phyloP scores from a whole-genome alignment of 2,888 invertebrate species.

The Mellilla xanthometata region DNA sequence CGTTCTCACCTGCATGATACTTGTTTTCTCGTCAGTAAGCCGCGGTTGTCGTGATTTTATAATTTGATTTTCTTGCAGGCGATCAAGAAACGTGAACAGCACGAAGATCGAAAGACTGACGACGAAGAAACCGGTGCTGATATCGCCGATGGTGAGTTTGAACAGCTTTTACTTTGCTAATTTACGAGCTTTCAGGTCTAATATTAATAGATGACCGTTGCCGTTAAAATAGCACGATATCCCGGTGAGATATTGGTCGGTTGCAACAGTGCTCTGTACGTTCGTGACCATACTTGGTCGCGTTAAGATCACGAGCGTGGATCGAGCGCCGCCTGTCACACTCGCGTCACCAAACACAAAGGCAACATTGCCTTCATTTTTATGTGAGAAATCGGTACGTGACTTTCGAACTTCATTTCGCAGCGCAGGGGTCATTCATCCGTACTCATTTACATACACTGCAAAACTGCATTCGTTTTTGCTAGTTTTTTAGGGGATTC shows the following conservation, averaged over 20 bases:
- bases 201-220: conserved; percentile 25
- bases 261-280: conserved; percentile 66
- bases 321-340: conserved; percentile 53
- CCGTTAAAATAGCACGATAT: conserved; percentile 45
- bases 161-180: conserved; percentile 26
- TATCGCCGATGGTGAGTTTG: conserved; percentile 67
- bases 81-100: conserved; percentile 73
- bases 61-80: conserved; percentile 63
- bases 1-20: conserved; percentile 39
- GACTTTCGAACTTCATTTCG: conserved; percentile 47
- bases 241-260: conserved; percentile 48
- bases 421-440: conserved; percentile 26
- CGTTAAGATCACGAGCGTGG: conserved; percentile 56
- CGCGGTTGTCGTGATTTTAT: conserved; percentile 20
- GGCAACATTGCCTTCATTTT: conserved; percentile 51
- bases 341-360: conserved; percentile 52
- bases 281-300: conserved; percentile 68
- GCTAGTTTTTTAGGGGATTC: background rate
- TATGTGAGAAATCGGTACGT: conserved; percentile 53
- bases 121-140: conserved; percentile 66
- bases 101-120: conserved; percentile 70
- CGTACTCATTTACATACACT: conserved; percentile 21
- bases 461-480: conserved; percentile 16
- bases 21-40: conserved; percentile 18
- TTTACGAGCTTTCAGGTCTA: conserved; percentile 21